phyloP scores from a whole-genome alignment of 2,113 vertebrate species.

The Chrysochloris asiatica region DNA sequence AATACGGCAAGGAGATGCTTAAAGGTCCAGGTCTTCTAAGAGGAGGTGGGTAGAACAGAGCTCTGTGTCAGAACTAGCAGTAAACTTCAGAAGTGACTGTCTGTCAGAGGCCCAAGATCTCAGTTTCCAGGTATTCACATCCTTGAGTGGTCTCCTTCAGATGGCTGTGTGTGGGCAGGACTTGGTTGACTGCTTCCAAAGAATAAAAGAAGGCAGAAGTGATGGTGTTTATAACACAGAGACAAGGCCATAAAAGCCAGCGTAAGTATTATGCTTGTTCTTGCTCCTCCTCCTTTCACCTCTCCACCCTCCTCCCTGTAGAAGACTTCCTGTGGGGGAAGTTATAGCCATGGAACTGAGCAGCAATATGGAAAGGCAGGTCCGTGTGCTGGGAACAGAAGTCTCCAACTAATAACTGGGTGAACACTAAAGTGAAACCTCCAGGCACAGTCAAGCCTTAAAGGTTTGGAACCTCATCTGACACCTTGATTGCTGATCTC shows the following conservation, averaged over 20 bases:
- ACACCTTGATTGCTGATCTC: neutral
- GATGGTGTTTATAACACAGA: neutral
- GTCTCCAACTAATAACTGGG: no score
- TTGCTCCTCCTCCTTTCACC: neutral
- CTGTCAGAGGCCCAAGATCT: no score
- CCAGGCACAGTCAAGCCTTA: neutral
- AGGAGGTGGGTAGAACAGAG: neutral
- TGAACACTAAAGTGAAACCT: neutral
- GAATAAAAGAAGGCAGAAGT: neutral
- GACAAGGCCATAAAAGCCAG: rapidly evolving
- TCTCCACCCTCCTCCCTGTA: neutral
- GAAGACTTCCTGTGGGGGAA: no score
- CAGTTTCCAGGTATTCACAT: no score
- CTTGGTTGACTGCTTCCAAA: no score
- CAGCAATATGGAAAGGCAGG: neutral
- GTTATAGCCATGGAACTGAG: neutral
- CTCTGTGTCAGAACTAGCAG: neutral
- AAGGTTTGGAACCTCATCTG: rapidly evolving
- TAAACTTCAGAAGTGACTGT: neutral
- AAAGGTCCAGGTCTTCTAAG: neutral
- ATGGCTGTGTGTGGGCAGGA: no score
- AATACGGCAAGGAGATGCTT: neutral
- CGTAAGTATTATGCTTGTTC: rapidly evolving
- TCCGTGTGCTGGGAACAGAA: rapidly evolving
- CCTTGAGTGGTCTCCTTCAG: neutral